Conservation (phyloP, 2,113 vertebrate species). For the Callocephalon fimbriatum region DNA sequence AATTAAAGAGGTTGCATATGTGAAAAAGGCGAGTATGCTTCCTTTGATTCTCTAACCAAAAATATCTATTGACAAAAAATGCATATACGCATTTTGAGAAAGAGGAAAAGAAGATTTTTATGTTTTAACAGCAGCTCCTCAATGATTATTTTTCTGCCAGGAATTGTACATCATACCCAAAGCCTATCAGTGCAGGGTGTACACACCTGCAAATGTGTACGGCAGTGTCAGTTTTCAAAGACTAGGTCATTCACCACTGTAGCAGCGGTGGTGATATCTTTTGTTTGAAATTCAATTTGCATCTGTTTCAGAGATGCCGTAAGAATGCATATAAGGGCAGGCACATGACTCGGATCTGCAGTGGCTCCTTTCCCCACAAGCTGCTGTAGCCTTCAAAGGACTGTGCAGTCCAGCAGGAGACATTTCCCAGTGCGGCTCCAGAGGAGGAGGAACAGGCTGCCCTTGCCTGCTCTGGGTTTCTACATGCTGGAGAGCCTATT, state of each 20-base stretch:
- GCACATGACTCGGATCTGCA: not conserved
- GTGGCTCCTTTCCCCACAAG: not conserved
- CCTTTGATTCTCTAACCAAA: conserved; percentile 16
- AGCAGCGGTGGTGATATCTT: not conserved
- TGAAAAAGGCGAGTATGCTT: conserved; percentile 55
- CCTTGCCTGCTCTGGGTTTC: not conserved
- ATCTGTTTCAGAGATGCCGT: conserved; percentile 31
- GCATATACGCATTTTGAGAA: not conserved
- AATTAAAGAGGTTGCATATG: conserved; percentile 63
- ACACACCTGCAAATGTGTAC: not conserved
- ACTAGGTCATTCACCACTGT: not conserved
- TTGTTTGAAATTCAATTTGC: conserved; percentile 63
- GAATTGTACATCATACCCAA: not conserved
- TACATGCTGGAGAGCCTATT: not conserved
- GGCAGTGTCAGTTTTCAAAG: not conserved
- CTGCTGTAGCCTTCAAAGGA: not conserved
- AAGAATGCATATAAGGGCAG: not conserved
- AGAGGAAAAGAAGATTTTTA: not conserved
- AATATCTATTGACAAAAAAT: not conserved
- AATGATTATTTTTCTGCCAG: not conserved
- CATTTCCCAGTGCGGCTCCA: not conserved
- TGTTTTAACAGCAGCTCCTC: not conserved
- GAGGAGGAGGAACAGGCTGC: not conserved
- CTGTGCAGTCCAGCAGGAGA: not conserved
- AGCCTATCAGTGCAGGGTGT: not conserved